Evolutionary conservation across 2,888 invertebrate species (phyloP).

Genomic region (Gerris lacustris): DNA sequence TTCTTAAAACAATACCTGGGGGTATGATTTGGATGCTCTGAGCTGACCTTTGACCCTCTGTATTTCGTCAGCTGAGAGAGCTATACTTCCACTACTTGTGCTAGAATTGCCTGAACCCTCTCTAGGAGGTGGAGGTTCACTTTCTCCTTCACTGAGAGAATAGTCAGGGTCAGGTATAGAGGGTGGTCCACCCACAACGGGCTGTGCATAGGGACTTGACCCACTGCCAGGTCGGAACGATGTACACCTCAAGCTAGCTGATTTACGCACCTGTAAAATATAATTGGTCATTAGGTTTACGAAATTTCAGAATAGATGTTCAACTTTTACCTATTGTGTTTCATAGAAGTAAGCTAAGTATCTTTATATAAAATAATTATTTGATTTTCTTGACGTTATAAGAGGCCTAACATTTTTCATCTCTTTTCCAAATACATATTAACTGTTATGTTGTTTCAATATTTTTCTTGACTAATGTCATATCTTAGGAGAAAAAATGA

Average conservation of each 20-base stretch:
- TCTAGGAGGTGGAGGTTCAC: constrained; percentile 37
- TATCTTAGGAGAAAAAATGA: not conserved
- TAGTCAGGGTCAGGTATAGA: constrained; percentile 79
- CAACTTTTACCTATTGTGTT: not conserved
- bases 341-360: too few species aligned
- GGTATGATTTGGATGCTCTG: constrained; percentile 76
- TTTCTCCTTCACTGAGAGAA: constrained; percentile 76
- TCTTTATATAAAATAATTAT: too few species aligned
- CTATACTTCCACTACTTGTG: constrained; percentile 57
- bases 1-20: constrained; percentile 33
- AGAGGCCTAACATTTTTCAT: too few species aligned
- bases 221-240: constrained; percentile 23
- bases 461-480: too few species aligned
- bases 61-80: constrained; percentile 78
- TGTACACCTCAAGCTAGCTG: constrained; percentile 47
- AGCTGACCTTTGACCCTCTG: constrained; percentile 41
- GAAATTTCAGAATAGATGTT: not conserved
- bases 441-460: too few species aligned
- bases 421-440: too few species aligned
- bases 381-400: too few species aligned
- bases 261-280: constrained; percentile 46
- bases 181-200: constrained; percentile 48
- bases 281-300: constrained; percentile 6
- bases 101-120: constrained; percentile 67
- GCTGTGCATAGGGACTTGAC: constrained; percentile 47